phyloP scores from a whole-genome alignment of 2,113 vertebrate genomes.

The Cephalopholis sonnerati region DNA sequence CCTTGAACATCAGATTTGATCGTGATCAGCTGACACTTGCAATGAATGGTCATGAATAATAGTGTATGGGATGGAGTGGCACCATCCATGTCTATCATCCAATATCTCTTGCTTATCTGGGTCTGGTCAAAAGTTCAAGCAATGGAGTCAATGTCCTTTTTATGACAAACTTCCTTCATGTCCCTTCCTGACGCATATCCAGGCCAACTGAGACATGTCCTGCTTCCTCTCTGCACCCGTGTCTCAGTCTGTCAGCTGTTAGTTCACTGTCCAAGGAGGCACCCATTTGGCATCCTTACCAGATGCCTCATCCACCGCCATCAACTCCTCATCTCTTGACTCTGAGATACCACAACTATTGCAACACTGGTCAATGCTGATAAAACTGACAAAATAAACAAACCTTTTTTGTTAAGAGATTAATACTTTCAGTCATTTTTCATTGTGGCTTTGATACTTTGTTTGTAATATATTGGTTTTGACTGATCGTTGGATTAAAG shows the following conservation, averaged over 20 bases:
- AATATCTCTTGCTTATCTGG: background rate
- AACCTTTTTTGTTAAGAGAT: background rate
- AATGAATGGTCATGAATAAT: background rate
- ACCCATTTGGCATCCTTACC: background rate
- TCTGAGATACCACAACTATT: background rate
- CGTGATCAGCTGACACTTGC: background rate
- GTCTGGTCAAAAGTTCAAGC: background rate
- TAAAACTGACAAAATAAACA: no score
- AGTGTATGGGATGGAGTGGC: background rate
- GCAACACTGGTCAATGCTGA: background rate
- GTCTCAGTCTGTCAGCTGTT: background rate
- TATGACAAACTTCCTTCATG: background rate
- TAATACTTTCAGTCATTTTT: background rate
- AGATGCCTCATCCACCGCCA: background rate
- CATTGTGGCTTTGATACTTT: background rate
- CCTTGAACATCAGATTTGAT: background rate
- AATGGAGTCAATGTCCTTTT: background rate
- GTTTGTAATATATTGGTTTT: background rate
- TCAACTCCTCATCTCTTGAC: background rate
- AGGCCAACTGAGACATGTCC: slow-evolving; percentile 15
- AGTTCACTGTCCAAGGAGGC: background rate
- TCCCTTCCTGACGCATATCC: background rate
- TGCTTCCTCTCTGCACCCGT: background rate
- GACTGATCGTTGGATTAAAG: no score
- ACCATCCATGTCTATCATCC: background rate